Conservation (phyloP, 2,797 vertebrate genomes). For the Mormyrus proboscirostris region DNA sequence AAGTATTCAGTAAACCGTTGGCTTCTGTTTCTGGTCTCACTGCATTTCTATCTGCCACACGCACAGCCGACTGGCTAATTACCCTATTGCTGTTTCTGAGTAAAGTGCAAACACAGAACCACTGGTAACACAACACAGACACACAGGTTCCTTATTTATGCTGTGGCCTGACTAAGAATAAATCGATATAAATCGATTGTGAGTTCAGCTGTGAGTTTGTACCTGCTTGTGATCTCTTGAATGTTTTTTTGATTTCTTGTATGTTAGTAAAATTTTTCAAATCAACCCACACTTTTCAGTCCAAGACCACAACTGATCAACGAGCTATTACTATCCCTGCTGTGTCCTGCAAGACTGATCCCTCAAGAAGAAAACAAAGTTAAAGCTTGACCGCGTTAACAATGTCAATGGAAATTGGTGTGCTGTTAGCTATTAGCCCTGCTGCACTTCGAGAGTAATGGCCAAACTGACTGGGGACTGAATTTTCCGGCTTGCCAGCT, state of each 20-base stretch:
- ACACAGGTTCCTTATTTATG: neutral
- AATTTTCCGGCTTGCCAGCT: constrained; percentile 43
- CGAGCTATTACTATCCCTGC: neutral
- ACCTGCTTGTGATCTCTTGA: neutral
- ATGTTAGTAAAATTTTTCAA: neutral
- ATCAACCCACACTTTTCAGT: neutral
- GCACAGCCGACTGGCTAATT: neutral
- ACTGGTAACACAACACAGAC: neutral
- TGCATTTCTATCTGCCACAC: neutral
- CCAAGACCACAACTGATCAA: neutral
- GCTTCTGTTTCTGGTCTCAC: neutral
- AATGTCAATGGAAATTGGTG: constrained; percentile 40
- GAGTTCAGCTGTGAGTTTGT: neutral
- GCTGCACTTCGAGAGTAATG: constrained; percentile 29
- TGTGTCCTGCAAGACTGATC: neutral
- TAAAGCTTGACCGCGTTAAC: neutral
- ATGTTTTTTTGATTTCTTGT: neutral
- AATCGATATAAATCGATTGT: neutral
- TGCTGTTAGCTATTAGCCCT: constrained; percentile 39
- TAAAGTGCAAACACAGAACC: neutral
- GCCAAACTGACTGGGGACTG: constrained; percentile 21
- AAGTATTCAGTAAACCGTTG: neutral
- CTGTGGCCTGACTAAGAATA: neutral
- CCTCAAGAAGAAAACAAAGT: neutral
- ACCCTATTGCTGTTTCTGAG: neutral